Percentiles rank a stretch among this genome's conserved stretches.
Conservation (phyloP, 1,140 invertebrate species). For the Leptinotarsa texana region DNA sequence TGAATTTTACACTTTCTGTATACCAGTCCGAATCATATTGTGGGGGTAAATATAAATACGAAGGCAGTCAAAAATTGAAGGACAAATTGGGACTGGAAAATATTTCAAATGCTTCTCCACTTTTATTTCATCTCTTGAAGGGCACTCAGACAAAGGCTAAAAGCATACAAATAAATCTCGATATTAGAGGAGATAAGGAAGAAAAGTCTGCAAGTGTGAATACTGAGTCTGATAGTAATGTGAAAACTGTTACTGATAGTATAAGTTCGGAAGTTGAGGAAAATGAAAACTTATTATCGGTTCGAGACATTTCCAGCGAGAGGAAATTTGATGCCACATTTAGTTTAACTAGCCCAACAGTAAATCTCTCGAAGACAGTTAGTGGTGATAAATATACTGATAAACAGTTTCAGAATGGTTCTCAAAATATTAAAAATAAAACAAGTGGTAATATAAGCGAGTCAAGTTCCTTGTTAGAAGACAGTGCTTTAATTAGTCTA, state of each 20-base stretch:
- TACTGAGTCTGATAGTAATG: slow-evolving; percentile 25
- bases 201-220: slow-evolving; percentile 28
- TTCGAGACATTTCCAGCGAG: background rate
- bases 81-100: slow-evolving; percentile 60
- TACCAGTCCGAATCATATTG: slow-evolving; percentile 72
- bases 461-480: slow-evolving; percentile 48
- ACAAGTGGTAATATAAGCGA: slow-evolving; percentile 46
- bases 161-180: slow-evolving; percentile 44
- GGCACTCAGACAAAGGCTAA: slow-evolving; percentile 42
- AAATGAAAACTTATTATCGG: background rate
- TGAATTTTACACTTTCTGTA: slow-evolving; percentile 70
- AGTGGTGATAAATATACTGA: slow-evolving; percentile 15
- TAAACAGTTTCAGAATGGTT: background rate
- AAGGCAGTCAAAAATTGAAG: slow-evolving; percentile 60
- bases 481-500: slow-evolving; percentile 28
- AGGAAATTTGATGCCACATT: slow-evolving; percentile 32
- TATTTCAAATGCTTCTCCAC: slow-evolving; percentile 41
- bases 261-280: slow-evolving; percentile 1
- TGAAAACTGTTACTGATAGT: slow-evolving; percentile 15
- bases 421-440: slow-evolving; percentile 1
- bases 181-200: slow-evolving; percentile 29
- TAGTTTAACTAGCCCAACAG: slow-evolving; percentile 26
- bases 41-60: slow-evolving; percentile 61
- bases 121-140: slow-evolving; percentile 47
- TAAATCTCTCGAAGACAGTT: slow-evolving; percentile 20